Conservation (phyloP, 2,113 vertebrate genomes). For the Megaceryle torquata region DNA sequence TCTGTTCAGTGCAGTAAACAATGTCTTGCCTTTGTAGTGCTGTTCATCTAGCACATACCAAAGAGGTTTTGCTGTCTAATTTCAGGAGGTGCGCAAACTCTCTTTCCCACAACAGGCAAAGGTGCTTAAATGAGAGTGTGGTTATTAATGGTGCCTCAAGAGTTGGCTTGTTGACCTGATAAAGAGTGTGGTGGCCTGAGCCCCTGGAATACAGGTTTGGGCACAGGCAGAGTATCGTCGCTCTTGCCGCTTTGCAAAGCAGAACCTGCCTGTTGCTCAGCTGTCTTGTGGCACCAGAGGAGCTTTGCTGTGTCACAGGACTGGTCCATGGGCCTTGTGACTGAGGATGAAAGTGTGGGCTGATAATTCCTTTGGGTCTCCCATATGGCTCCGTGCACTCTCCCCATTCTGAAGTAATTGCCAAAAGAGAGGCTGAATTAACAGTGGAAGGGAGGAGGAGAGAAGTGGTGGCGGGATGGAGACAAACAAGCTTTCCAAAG, state of each 20-base stretch:
- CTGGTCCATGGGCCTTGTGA: accelerated
- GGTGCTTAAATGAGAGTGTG: neutral
- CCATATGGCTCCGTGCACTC: accelerated
- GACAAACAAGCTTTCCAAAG: neutral
- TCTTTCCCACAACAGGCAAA: neutral
- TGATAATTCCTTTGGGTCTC: neutral
- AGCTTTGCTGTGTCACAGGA: neutral
- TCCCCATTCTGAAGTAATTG: accelerated
- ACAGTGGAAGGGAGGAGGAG: neutral
- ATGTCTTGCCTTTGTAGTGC: neutral
- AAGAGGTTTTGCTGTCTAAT: neutral
- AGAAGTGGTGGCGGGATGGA: neutral
- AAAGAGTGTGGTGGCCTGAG: accelerated
- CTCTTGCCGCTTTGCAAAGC: neutral
- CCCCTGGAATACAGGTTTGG: accelerated
- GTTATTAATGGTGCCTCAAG: neutral
- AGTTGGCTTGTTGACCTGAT: neutral
- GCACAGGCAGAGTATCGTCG: accelerated
- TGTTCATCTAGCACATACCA: neutral
- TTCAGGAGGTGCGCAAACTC: neutral
- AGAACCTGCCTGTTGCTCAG: accelerated
- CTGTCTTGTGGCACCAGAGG: too few relatives aligned
- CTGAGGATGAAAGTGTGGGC: neutral
- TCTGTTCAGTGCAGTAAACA: neutral
- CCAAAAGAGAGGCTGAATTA: neutral